Conservation (phyloP, 1,140 invertebrate genomes). For the Drosophila mauritiana region DNA sequence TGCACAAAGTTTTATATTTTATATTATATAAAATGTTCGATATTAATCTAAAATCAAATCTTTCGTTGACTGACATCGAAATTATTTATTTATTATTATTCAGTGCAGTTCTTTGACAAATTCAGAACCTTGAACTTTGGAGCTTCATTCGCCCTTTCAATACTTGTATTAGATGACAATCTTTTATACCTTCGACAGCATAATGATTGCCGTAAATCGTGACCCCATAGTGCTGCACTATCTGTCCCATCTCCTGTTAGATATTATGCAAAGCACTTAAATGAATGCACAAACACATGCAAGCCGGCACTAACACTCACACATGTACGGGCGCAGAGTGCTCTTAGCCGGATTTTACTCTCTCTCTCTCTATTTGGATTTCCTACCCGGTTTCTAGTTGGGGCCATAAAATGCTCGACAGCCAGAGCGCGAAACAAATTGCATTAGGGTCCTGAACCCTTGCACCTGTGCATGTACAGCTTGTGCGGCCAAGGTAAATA, state of each 20-base stretch:
- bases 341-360: slow-evolving; percentile 29
- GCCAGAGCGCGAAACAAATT: slow-evolving; percentile 72
- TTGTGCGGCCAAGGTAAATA: slow-evolving; percentile 64
- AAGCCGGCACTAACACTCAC: slow-evolving; percentile 13
- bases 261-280: slow-evolving; percentile 75
- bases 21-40: too few species aligned
- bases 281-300: slow-evolving; percentile 46
- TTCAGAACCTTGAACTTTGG: slow-evolving; percentile 19
- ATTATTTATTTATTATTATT: background rate
- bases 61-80: too few species aligned
- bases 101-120: background rate
- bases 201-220: slow-evolving; percentile 12
- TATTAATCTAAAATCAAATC: too few species aligned
- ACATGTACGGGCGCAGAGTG: slow-evolving; percentile 27
- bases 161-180: background rate
- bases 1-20: too few species aligned
- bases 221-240: slow-evolving; percentile 15
- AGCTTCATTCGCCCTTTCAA: background rate
- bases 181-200: slow-evolving; percentile 2
- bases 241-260: slow-evolving; percentile 30
- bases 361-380: slow-evolving; percentile 10
- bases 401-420: slow-evolving; percentile 75
- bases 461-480: slow-evolving; percentile 62
- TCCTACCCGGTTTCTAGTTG: slow-evolving; percentile 36
- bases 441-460: slow-evolving; percentile 75